phyloP scores from a whole-genome alignment of 2,888 invertebrate genomes.

The Teleiodes luculella region DNA sequence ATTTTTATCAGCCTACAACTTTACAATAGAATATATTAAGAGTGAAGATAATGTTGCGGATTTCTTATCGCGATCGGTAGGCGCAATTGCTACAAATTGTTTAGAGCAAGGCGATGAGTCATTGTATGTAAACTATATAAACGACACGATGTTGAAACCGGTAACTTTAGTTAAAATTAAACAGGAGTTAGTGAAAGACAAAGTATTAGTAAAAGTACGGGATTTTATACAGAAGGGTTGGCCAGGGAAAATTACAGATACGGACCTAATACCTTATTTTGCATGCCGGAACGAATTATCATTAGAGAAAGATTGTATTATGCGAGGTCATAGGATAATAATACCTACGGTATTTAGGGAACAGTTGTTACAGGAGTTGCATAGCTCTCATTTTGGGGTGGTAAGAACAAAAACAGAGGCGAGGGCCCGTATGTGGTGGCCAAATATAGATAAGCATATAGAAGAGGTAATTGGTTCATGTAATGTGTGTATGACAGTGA shows the following conservation, averaged over 20 bases:
- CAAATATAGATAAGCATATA: no score
- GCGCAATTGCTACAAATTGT: no score
- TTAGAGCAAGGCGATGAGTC: background rate
- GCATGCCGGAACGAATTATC: constrained; percentile 13
- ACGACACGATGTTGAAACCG: background rate
- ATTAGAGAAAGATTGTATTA: constrained; percentile 8
- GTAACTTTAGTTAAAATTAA: constrained; percentile 4
- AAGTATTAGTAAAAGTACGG: background rate
- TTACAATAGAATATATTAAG: constrained; percentile 13
- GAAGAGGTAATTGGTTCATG: no score
- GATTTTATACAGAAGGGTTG: constrained; percentile 9
- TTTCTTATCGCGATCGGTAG: background rate
- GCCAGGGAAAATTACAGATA: constrained; percentile 9
- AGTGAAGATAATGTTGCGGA: constrained; percentile 1
- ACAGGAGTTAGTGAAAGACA: constrained; percentile 5
- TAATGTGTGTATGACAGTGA: no score
- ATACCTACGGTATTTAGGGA: background rate
- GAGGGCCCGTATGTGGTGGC: constrained; percentile 13
- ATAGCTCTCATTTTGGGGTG: constrained; percentile 17
- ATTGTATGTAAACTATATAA: constrained; percentile 2
- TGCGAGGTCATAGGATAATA: constrained; percentile 14
- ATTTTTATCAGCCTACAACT: constrained; percentile 16
- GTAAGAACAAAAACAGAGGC: constrained; percentile 18
- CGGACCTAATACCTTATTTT: constrained; percentile 2
- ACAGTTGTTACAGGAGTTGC: background rate